Evolutionary conservation across 2,797 vertebrate genomes (phyloP), one percentile per base, ranked within the genome.

Genomic region (Fistularia commersonii): DNA sequence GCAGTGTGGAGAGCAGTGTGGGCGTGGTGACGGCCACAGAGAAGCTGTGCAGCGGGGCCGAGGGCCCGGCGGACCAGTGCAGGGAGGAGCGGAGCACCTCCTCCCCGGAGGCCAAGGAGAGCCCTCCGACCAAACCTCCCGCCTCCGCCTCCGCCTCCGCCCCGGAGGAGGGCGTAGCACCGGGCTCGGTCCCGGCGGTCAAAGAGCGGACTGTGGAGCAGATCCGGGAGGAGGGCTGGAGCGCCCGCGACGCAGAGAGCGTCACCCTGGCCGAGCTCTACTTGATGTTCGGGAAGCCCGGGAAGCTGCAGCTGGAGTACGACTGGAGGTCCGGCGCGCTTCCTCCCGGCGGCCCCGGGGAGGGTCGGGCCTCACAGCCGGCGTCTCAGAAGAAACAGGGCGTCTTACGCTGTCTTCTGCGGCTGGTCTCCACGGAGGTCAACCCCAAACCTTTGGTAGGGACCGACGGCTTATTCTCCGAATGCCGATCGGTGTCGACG

Each of bases 221-320:
- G 75, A 91, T 98, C 54, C 89, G 92, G 8, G 93, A 93, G 57
- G 95, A 97, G 61, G 97, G 97, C 64, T 99, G 97, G 97, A 95
- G 85, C 32, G 65, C 89, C 4, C 91, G 93, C 35, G 94, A 92
- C 10, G 91, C 93, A 0, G 96, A 97, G 73, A 94, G 93, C 69
- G 93, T 99, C 68, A 99, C 97, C 0, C 79, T 99, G 81, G 97
- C 97, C 0, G 97, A 99, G 90, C 91, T 99, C 81, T 99, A 99
- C 91, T 92, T 99, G 90, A 99, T 99, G 97, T 93, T 95, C 75
- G 97, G 97, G 71, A 98, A 98, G 76, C 97, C 97, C 0, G 93
- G 90, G 62, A 99, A 98, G 76, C 66, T 99, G 80, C 95, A 95
- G 88, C 86, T 99, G 54, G 97, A 99, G 57, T 99, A 99, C 0